Percentiles rank a stretch among this genome's conserved stretches.
Evolutionary conservation across 2,888 invertebrate species (phyloP).

Genomic region (Parochlus steinenii): DNA sequence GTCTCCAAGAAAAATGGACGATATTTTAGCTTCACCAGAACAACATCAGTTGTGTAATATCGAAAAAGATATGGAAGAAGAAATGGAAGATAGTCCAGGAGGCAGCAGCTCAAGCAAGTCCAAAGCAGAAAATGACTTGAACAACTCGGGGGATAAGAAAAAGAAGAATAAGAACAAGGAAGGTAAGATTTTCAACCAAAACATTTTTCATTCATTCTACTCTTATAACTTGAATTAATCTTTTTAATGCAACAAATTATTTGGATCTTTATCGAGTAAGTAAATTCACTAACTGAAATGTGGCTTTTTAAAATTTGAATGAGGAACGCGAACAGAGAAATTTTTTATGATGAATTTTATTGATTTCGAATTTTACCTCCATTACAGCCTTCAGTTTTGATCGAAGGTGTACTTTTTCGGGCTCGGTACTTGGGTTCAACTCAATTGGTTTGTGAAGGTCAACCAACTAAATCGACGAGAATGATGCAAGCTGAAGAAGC

Average conservation of each 20-base stretch:
- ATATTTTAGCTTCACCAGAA: neutral
- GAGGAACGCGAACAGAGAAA: neutral
- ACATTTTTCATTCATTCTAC: too few species aligned
- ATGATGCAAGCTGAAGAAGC: constrained; percentile 99
- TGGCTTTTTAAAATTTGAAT: neutral
- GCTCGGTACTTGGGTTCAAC: constrained; percentile 96
- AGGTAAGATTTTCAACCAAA: constrained; percentile 6
- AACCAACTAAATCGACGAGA: constrained; percentile 94
- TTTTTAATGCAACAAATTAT: too few species aligned
- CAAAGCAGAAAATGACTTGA: neutral
- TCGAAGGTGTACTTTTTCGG: constrained; percentile 97
- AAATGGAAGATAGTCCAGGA: constrained; percentile 9
- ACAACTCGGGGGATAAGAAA: constrained; percentile 4
- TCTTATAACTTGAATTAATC: too few species aligned
- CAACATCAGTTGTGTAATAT: neutral
- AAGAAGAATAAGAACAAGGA: constrained; percentile 11
- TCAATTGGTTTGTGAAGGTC: constrained; percentile 94
- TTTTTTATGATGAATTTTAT: neutral
- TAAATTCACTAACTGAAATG: too few species aligned
- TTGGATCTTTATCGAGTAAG: too few species aligned
- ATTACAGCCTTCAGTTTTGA: constrained; percentile 79
- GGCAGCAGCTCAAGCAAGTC: constrained; percentile 6
- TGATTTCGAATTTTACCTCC: constrained; percentile 15
- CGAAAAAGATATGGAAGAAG: constrained; percentile 4
- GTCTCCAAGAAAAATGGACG: constrained; percentile 5